Base-by-base conservation (phyloP, 92 coral and sea anemone species). In the Muricea muricata region DNA sequence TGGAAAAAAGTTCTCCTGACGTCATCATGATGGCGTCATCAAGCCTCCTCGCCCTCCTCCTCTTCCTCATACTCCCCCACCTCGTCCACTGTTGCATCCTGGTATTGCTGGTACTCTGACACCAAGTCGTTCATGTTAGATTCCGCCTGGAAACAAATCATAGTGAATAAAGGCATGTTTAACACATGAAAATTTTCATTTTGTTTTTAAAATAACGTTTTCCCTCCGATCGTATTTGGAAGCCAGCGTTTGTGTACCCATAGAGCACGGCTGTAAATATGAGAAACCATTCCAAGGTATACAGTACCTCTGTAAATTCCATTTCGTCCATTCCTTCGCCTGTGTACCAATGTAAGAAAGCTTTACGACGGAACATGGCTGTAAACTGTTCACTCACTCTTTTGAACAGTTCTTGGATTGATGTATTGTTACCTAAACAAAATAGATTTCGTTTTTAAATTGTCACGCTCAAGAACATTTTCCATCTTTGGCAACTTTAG, bases 291-390 rank as follows among this genome's bases (percentile, higher is more conserved):
- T n/a, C n/a, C n/a, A n/a, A n/a, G n/a, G n/a, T n/a, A n/a, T n/a
- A n/a, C n/a, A n/a, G 14, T 67, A 93, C 97, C 97, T 94, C 98
- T 35, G 98, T 94, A 71, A 94, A 94, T 78, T 94, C 98, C 98
- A 94, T 94, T 82, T 94, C 98, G 84, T 94, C 98, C 98, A 94
- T 94, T 42, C 98, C 98, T 68, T 94, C 98, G 0, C 98, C 98
- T 12, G 98, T 94, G 92, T 94, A 94, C 98, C 98, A 94, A 71
- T 94, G 98, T 76, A 94, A 85, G 90, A 94, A 94, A 50, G 98
- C 98, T 77, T 92, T 94, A 9, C 98, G 90, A 68, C 95, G 93
- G 65, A 94, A 94, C 96, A 92, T 94, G 48, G 98, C 98, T 2
- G 98, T 94, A 58, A 94, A 94, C 91, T 94, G 98, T 57, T 94